A percentile compares a stretch with the other conserved stretches of the same genome.
Evolutionary conservation across 2,113 vertebrate genomes (phyloP).

Genomic region (Megaptera novaeangliae): DNA sequence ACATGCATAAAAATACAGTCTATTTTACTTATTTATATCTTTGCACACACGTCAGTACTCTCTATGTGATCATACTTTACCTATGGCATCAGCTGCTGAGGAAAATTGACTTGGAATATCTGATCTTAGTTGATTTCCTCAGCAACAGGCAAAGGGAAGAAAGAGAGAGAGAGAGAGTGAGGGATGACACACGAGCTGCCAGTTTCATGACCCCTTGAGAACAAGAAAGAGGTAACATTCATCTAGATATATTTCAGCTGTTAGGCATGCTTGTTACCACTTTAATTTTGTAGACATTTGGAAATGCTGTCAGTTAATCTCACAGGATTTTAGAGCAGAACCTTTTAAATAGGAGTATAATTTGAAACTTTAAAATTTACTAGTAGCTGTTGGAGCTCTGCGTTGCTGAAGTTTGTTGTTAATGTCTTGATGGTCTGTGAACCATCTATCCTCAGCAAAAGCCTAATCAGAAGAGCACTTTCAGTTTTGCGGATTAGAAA

Average conservation of each 20-base stretch:
- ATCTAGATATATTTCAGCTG: constrained; percentile 21
- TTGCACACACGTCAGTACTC: constrained; percentile 42
- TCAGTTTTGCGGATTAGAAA: not conserved
- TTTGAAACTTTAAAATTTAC: constrained; percentile 1
- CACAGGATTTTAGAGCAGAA: constrained; percentile 13
- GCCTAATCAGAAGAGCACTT: not conserved
- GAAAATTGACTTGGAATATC: constrained; percentile 56
- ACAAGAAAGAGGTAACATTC: not conserved
- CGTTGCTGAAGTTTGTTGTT: not conserved
- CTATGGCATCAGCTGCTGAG: constrained; percentile 51
- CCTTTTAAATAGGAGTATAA: constrained; percentile 43
- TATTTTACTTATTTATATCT: constrained; percentile 52
- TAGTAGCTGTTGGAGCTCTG: not conserved
- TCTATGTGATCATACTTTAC: constrained; percentile 58
- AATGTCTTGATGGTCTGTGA: not conserved
- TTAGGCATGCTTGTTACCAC: constrained; percentile 14
- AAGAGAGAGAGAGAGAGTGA: not conserved
- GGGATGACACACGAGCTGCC: not conserved
- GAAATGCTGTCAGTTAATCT: constrained; percentile 28
- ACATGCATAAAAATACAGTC: constrained; percentile 53
- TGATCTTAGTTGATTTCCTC: constrained; percentile 40
- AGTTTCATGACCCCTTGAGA: constrained; percentile 18
- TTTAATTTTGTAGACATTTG: constrained; percentile 53
- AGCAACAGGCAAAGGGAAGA: not conserved
- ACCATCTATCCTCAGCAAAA: not conserved